A percentile compares a stretch with the other conserved stretches of the same genome.
Conservation (phyloP, 2,888 invertebrate genomes). For the Pyrochroa serraticornis region DNA sequence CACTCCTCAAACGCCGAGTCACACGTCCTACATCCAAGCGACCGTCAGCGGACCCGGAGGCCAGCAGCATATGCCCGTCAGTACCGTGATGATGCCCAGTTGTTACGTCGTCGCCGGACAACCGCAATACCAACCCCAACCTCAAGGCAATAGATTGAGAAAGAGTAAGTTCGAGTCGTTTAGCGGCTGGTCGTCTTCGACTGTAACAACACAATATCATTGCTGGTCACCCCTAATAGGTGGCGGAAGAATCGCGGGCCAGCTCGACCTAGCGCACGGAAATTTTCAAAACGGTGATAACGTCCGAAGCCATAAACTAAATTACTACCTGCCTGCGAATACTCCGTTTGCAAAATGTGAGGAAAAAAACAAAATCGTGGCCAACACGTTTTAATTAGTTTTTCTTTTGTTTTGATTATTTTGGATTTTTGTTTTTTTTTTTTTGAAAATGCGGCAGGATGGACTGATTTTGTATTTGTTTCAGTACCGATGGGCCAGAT, state of each 20-base stretch:
- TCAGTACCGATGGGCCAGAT: constrained; percentile 59
- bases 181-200: too few relatives aligned
- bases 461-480: constrained; percentile 40
- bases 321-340: too few relatives aligned
- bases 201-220: neutral
- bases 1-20: constrained; percentile 80
- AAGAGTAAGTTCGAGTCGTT: constrained; percentile 46
- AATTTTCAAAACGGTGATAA: too few relatives aligned
- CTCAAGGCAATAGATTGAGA: constrained; percentile 53
- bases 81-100: constrained; percentile 55
- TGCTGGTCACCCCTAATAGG: neutral
- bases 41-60: constrained; percentile 61
- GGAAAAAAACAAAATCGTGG: too few relatives aligned
- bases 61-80: constrained; percentile 52
- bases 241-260: too few relatives aligned
- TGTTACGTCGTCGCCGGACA: constrained; percentile 60
- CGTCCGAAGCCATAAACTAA: too few relatives aligned
- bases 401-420: too few relatives aligned
- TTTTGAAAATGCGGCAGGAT: neutral
- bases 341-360: too few relatives aligned
- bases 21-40: constrained; percentile 54
- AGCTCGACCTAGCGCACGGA: too few relatives aligned
- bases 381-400: too few relatives aligned
- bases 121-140: constrained; percentile 58
- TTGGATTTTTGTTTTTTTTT: neutral